phyloP scores from a whole-genome alignment of 2,888 invertebrate species.

The Acanthosepion esculentum region DNA sequence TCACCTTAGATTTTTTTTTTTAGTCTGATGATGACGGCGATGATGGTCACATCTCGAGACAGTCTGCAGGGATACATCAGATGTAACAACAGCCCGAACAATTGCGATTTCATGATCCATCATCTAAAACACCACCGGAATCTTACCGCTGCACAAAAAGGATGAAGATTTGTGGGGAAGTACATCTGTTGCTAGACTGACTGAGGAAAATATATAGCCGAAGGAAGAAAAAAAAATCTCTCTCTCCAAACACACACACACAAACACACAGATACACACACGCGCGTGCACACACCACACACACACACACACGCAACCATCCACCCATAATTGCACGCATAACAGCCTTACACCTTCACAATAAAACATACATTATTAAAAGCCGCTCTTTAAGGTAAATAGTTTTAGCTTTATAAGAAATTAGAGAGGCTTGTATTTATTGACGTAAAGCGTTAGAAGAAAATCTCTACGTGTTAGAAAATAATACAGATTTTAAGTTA shows the following conservation, averaged over 20 bases:
- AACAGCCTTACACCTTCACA: neutral
- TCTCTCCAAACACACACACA: too few species aligned
- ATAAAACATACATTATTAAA: too few species aligned
- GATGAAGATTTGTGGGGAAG: neutral
- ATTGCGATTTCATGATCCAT: neutral
- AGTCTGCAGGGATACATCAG: neutral
- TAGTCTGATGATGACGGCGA: neutral
- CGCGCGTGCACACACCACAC: neutral
- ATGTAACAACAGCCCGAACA: neutral
- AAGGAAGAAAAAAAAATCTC: too few species aligned
- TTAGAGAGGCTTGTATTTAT: neutral
- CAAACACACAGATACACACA: neutral
- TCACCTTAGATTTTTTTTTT: slow-evolving; percentile 13
- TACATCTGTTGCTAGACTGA: slow-evolving; percentile 8
- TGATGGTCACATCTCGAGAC: neutral
- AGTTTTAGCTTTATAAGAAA: neutral
- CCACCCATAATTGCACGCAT: neutral
- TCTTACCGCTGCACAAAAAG: neutral
- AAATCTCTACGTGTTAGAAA: neutral
- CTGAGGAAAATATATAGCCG: neutral
- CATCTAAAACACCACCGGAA: neutral
- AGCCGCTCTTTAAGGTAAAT: neutral
- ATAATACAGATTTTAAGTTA: neutral
- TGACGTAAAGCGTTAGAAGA: neutral
- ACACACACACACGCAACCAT: neutral